phyloP scores from a whole-genome alignment of 2,113 vertebrate genomes.

The Sinocyclocheilus rhinocerous region DNA sequence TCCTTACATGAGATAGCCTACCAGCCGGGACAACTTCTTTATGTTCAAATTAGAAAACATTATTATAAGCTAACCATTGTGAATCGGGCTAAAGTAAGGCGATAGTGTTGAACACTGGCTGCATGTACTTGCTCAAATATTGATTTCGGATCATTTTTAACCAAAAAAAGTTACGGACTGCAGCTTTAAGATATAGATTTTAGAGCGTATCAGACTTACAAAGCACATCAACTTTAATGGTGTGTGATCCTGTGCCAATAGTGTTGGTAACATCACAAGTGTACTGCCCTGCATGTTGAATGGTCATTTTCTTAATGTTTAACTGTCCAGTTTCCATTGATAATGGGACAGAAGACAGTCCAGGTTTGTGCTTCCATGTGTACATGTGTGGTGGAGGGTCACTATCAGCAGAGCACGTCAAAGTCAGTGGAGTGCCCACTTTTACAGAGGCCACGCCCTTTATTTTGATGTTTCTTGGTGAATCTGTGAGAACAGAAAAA shows the following conservation, averaged over 20 bases:
- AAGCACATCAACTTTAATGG: slow-evolving; percentile 41
- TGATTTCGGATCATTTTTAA: no score
- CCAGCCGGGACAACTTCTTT: no score
- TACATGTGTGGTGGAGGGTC: not conserved
- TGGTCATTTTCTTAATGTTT: fast-evolving
- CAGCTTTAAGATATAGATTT: not conserved
- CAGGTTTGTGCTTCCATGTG: slow-evolving; percentile 55
- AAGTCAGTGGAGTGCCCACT: fast-evolving
- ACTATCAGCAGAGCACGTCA: slow-evolving; percentile 58
- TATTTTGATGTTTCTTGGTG: slow-evolving; percentile 38
- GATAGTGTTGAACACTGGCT: no score
- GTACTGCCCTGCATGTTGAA: slow-evolving; percentile 61
- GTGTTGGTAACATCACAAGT: slow-evolving; percentile 56
- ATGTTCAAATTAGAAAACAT: no score
- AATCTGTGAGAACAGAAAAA: slow-evolving; percentile 53
- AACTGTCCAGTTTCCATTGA: fast-evolving
- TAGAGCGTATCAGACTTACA: slow-evolving; percentile 68
- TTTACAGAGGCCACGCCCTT: not conserved
- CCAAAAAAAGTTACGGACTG: no score
- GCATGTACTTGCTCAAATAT: no score
- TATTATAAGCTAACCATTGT: no score
- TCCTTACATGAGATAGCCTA: no score
- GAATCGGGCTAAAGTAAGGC: no score
- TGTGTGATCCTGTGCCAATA: slow-evolving; percentile 12
- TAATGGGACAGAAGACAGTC: not conserved